Conservation (phyloP, 2,888 invertebrate genomes). For the Phymatocera aterrima region DNA sequence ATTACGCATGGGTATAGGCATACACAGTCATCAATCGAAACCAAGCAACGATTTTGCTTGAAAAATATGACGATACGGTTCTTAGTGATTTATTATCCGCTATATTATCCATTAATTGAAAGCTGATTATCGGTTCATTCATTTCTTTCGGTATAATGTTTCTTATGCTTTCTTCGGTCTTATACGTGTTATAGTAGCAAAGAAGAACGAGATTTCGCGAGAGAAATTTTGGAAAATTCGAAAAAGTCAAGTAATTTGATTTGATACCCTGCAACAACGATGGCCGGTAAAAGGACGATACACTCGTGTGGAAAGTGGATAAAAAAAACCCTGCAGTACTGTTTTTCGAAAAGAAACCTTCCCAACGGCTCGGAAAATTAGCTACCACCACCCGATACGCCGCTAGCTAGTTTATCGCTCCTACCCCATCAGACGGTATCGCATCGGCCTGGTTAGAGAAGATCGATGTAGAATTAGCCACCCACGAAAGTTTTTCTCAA, state of each 20-base stretch:
- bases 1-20: not conserved
- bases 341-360: not conserved
- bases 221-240: not conserved
- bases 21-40: not conserved
- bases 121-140: not conserved
- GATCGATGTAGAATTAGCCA: not conserved
- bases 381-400: not conserved
- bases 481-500: not conserved
- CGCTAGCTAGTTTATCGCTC: not conserved
- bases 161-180: not conserved
- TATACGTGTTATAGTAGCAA: not conserved
- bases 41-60: not conserved
- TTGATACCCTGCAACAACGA: not conserved
- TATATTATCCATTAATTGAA: not conserved
- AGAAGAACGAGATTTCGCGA: not conserved
- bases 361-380: not conserved
- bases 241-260: not conserved
- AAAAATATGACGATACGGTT: not conserved
- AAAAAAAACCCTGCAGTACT: not conserved
- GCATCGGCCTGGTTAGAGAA: not conserved
- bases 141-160: not conserved
- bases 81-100: not conserved
- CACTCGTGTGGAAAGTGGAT: no score
- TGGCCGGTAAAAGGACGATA: not conserved
- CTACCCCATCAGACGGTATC: constrained; percentile 11